Base-by-base conservation (phyloP, 2,888 invertebrate genomes). In the Melanchra persicariae region DNA sequence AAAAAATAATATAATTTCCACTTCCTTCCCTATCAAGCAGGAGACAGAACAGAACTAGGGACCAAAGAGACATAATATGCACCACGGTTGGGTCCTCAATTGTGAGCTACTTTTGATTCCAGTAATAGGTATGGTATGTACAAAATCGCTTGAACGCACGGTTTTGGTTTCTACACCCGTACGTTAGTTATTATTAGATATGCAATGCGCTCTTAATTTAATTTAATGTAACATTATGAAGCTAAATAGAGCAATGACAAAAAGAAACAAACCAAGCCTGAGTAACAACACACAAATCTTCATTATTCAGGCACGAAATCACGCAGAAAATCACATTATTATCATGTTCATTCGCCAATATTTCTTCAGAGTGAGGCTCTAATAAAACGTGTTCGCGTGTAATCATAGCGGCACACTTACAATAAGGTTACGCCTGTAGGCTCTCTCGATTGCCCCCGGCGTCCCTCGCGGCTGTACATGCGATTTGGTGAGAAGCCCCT, bases 321-420 rank as follows among this genome's bases (percentile, higher is more conserved):
- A 7, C 34, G 55, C n/a, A n/a, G 10, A 34, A 55, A 22, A 55
- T 22, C 22, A 49, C 30, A 24, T 49, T 49, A 37, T 40, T 9
- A 30, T 10, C 22, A 40, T 40, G 19, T 57, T 19, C 26, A 7
- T 2, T 5, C 24, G 15, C 30, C 40, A 70, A 69, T 47, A 15
- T 70, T 45, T 47, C 8, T 7, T 22, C 19, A 19, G 45, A 19
- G 45, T 15, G 6, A 2, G 7, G 7, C 19, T 26, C 45, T 55
- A 70, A 70, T 49, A 70, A 55, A 70, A 40, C 10, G 40, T 30
- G 26, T 70, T 70, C 26, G 30, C 57, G 17, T 12, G n/a, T 70
- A 49, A 70, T 49, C 12, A 9, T 15, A n/a, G 15, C 71, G 4
- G 49, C 19, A 47, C 40, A 17, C 24, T 71, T 49, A 70, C 47